phyloP scores from a whole-genome alignment of 2,888 invertebrate genomes.

The Metalampra italica region DNA sequence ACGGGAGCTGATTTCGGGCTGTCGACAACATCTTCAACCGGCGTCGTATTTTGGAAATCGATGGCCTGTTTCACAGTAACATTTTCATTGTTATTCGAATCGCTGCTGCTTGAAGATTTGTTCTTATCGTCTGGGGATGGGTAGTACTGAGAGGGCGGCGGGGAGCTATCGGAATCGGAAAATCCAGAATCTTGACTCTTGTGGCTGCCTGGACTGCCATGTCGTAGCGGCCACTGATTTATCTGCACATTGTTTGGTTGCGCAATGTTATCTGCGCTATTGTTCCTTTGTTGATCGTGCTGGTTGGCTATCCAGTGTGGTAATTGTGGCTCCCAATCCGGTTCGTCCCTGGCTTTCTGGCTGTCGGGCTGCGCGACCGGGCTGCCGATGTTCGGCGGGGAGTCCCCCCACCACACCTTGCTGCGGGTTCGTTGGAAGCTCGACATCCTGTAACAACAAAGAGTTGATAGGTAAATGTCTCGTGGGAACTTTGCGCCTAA shows the following conservation, averaged over 20 bases:
- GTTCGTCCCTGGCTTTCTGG: conserved; percentile 51
- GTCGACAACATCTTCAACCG: conserved; percentile 50
- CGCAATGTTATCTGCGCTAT: conserved; percentile 56
- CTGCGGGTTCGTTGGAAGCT: conserved; percentile 83
- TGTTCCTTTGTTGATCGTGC: conserved; percentile 58
- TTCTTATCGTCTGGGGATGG: conserved; percentile 52
- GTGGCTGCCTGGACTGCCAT: conserved; percentile 80
- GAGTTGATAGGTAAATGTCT: conserved; percentile 41
- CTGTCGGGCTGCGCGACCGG: conserved; percentile 57
- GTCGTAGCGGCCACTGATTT: conserved; percentile 68
- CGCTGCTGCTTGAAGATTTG: conserved; percentile 62
- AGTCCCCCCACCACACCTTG: conserved; percentile 83
- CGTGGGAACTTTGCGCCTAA: conserved; percentile 55
- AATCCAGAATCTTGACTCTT: conserved; percentile 90
- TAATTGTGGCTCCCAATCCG: conserved; percentile 72
- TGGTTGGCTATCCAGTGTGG: conserved; percentile 74
- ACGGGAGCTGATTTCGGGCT: conserved; percentile 37
- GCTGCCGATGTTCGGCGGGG: conserved; percentile 61
- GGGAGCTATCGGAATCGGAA: conserved; percentile 86
- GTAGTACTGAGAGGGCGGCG: conserved; percentile 69
- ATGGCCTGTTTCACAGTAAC: conserved; percentile 64
- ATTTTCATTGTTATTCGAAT: conserved; percentile 70
- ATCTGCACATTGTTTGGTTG: conserved; percentile 49
- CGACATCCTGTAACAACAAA: conserved; percentile 76
- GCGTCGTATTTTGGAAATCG: conserved; percentile 59